Percentiles rank a stretch among this genome's conserved stretches.
Conservation (phyloP, 2,888 invertebrate genomes). For the Synanthedon myopaeformis region DNA sequence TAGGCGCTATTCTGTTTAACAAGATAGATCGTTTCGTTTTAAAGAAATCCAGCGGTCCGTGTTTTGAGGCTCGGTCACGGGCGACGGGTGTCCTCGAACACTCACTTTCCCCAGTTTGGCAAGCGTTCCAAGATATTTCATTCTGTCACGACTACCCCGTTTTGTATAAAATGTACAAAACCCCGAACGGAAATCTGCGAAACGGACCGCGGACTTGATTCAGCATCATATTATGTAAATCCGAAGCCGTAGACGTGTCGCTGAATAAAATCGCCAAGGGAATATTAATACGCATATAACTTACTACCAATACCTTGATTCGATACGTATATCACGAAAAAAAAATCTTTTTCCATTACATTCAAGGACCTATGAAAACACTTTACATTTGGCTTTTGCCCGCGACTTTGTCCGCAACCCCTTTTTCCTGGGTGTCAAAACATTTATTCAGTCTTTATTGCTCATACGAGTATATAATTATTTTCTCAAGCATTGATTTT, state of each 20-base stretch:
- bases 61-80: constrained; percentile 24
- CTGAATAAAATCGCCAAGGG: not conserved
- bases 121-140: constrained; percentile 26
- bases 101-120: constrained; percentile 42
- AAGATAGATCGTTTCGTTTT: not conserved
- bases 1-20: not conserved
- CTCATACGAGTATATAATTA: no score
- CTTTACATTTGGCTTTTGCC: no score
- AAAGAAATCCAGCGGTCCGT: not conserved
- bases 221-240: not conserved
- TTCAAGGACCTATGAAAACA: no score
- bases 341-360: no score
- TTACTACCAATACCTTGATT: no score
- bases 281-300: not conserved
- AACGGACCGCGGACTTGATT: constrained; percentile 3
- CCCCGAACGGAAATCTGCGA: constrained; percentile 19
- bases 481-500: no score
- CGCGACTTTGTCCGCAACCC: no score
- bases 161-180: constrained; percentile 1
- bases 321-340: no score
- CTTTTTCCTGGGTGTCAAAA: no score
- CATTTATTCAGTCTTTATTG: no score
- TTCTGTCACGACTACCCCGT: constrained; percentile 21
- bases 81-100: constrained; percentile 31
- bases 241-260: not conserved